These are phyloP conservation scores for Sipunculus nudus DNA, from an alignment of 2,888 invertebrate species.

Conservation along the genomic window DNA sequence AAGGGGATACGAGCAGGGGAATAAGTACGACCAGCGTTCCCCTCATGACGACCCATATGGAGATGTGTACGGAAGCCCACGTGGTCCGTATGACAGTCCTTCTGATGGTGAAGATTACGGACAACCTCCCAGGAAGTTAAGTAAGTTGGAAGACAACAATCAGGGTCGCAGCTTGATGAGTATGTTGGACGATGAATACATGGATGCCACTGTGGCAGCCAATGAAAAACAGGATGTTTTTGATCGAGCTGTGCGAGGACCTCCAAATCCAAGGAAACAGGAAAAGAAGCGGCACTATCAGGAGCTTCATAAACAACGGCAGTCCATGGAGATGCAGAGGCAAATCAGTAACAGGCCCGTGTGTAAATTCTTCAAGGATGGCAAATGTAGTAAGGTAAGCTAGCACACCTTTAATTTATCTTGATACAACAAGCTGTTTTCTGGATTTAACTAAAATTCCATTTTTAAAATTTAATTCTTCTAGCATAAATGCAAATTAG, in stretches of 20 bases:
- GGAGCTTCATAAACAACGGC: slow-evolving; percentile 11
- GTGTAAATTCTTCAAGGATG: slow-evolving; percentile 87
- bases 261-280: too few relatives aligned
- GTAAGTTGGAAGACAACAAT: neutral
- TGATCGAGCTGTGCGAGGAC: too few relatives aligned
- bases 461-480: too few relatives aligned
- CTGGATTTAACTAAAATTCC: neutral
- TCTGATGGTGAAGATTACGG: slow-evolving; percentile 51
- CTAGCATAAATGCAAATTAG: too few relatives aligned
- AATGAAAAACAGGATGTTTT: slow-evolving; percentile 53
- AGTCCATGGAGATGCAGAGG: slow-evolving; percentile 20
- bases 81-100: slow-evolving; percentile 61
- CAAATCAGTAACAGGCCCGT: slow-evolving; percentile 56
- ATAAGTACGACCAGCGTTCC: too few relatives aligned
- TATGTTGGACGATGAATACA: slow-evolving; percentile 49
- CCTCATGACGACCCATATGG: slow-evolving; percentile 38
- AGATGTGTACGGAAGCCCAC: too few relatives aligned
- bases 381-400: slow-evolving; percentile 75
- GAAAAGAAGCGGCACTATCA: too few relatives aligned
- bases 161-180: slow-evolving; percentile 42
- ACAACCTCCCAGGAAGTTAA: slow-evolving; percentile 15
- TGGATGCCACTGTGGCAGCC: slow-evolving; percentile 52
- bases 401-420: neutral
- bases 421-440: neutral
- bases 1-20: too few relatives aligned